These are phyloP conservation scores for Xanthia togata DNA, from an alignment of 2,888 invertebrate genomes.

Conservation along the genomic window DNA sequence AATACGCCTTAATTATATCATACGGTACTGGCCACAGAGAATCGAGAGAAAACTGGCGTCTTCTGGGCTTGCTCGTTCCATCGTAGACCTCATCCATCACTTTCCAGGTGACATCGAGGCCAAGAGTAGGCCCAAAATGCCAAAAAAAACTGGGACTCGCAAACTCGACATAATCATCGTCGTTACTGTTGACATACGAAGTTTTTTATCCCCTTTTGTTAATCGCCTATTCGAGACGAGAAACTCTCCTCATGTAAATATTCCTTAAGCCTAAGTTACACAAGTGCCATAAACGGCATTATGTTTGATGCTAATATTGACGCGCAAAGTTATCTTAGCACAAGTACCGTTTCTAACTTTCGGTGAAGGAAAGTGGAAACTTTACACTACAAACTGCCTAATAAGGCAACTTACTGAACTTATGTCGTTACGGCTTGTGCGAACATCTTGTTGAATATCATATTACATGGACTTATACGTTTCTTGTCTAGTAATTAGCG, in stretches of 20 bases:
- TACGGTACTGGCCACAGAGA: neutral
- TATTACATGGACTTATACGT: neutral
- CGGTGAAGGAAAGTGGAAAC: conserved; percentile 73
- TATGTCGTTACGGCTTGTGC: conserved; percentile 18
- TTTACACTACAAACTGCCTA: conserved; percentile 60
- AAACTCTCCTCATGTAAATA: conserved; percentile 14
- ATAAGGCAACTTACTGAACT: conserved; percentile 49
- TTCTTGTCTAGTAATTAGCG: conserved; percentile 19
- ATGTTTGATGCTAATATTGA: conserved; percentile 62
- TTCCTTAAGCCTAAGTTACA: conserved; percentile 29
- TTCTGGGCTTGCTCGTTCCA: neutral
- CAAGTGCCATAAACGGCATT: conserved; percentile 43
- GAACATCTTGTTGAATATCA: conserved; percentile 13
- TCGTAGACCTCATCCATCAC: neutral
- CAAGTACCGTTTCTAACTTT: conserved; percentile 79
- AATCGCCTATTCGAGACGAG: conserved; percentile 4
- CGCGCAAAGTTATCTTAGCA: conserved; percentile 65
- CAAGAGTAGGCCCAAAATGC: neutral
- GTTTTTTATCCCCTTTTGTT: conserved; percentile 7
- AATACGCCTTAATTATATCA: neutral
- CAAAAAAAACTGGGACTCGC: neutral
- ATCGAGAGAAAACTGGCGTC: neutral
- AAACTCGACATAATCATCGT: neutral
- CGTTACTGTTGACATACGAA: conserved; percentile 1
- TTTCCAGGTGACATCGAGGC: neutral